These are phyloP conservation scores for Sebastes aleutianus DNA, from an alignment of 2,797 vertebrate species.

Conservation along the genomic window DNA sequence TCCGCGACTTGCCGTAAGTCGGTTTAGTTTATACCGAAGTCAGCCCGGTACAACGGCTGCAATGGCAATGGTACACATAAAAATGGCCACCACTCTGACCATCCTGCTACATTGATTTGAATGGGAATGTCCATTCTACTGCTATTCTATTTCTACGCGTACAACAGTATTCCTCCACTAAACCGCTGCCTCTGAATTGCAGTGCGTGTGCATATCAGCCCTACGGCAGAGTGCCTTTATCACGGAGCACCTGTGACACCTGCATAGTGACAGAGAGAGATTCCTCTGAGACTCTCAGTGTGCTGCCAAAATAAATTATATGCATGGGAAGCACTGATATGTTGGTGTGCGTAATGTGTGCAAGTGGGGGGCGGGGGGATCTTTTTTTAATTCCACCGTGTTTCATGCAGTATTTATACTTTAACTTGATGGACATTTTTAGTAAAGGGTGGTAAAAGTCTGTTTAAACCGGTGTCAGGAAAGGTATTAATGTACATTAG, in stretches of 20 bases:
- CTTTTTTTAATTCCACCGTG: not conserved
- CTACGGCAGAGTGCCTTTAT: slow-evolving; percentile 42
- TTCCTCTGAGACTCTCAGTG: slow-evolving; percentile 2
- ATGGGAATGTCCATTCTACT: no score
- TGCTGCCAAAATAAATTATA: slow-evolving; percentile 27
- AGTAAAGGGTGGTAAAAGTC: not conserved
- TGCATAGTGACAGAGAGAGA: slow-evolving; percentile 15
- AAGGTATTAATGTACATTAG: not conserved
- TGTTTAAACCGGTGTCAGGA: not conserved
- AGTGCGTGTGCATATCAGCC: slow-evolving; percentile 23
- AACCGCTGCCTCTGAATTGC: not conserved
- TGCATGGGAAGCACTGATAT: slow-evolving; percentile 7
- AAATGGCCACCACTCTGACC: no score
- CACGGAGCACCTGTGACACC: slow-evolving; percentile 52
- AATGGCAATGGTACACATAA: no score
- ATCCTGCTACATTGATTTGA: no score
- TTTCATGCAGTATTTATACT: not conserved
- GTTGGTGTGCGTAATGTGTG: not conserved
- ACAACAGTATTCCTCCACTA: not conserved
- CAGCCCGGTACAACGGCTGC: no score
- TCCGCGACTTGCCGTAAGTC: no score
- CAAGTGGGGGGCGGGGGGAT: no score
- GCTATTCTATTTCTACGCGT: not conserved
- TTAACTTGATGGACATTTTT: not conserved
- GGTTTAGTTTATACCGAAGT: no score